Evolutionary conservation across 2,888 invertebrate genomes (phyloP), one percentile per base, ranked within the genome.

Genomic region (Agriopis aurantiaria): DNA sequence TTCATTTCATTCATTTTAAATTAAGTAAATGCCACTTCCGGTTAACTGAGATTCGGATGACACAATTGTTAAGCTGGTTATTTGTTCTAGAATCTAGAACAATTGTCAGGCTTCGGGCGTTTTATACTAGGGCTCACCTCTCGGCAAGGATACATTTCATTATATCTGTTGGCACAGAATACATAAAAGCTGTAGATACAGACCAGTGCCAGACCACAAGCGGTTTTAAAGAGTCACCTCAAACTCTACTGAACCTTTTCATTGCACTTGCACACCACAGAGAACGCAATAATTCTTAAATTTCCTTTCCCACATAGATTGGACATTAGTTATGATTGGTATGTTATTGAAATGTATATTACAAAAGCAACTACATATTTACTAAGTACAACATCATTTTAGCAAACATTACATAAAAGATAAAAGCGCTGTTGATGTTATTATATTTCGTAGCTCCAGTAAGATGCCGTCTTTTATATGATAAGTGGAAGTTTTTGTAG

Each of bases 251-350:
- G 12, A 58, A 48, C 10, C n/a, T 8, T 10, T 5, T 57, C 17
- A 48, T 12, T 58, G 11, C 8, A 58, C 14, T 45, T 12, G 12
- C n/a, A 23, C 40, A 17, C 33, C 7, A 8, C 14, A 43, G 1
- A 33, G 3, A 33, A 33, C 33, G 33, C 33, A 5, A 33, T 55
- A 14, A 57, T 57, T 57, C 10, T 14, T 7, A 43, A 17, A 57
- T 57, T 45, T 43, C 17, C 17, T 23, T 57, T 17, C 57, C 5
- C n/a, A 43, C 6, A 64, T 41, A 41, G 17, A 7, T 63, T 48
- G 33, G 11, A 12, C 52, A 64, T 64, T 49, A 65, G 23, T 41
- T 56, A 64, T 65, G 43, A 72, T 71, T 69, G 72, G 65, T 74
- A 65, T 43, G 64, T 63, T 64, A 56, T 64, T 64, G 48, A 40